Conservation (phyloP, 1,140 invertebrate species). For the Drosophila virilis region DNA sequence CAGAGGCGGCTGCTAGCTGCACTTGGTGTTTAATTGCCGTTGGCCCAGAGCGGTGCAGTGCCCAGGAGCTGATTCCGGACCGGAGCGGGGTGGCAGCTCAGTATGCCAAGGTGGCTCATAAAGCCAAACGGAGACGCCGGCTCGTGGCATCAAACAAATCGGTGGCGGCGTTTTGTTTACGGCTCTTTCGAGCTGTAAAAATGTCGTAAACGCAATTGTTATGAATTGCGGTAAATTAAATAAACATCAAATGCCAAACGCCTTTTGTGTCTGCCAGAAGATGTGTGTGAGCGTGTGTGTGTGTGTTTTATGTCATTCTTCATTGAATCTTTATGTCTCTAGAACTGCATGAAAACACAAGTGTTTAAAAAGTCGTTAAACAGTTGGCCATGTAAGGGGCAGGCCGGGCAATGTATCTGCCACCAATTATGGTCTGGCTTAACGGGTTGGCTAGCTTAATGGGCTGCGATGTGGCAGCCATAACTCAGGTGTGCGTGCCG, state of each 20-base stretch:
- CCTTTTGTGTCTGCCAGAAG: constrained; percentile 28
- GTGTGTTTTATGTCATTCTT: constrained; percentile 35
- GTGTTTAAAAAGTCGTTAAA: constrained; percentile 77
- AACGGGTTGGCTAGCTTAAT: constrained; percentile 42
- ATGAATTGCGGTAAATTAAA: constrained; percentile 81
- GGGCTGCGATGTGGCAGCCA: constrained; percentile 39
- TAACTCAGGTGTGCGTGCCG: constrained; percentile 55
- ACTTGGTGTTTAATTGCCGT: constrained; percentile 72
- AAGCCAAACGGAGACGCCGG: constrained; percentile 22
- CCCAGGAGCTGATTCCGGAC: background rate
- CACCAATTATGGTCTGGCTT: constrained; percentile 48
- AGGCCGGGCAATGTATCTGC: constrained; percentile 25
- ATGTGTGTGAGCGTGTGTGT: constrained; percentile 15
- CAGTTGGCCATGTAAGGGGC: constrained; percentile 1
- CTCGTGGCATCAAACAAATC: constrained; percentile 56
- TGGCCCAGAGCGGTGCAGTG: constrained; percentile 37
- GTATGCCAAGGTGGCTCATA: constrained; percentile 43
- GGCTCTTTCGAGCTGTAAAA: constrained; percentile 73
- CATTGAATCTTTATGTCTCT: constrained; percentile 62
- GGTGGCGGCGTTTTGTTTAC: constrained; percentile 67
- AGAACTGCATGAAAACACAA: constrained; percentile 12
- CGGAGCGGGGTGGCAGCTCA: constrained; percentile 8
- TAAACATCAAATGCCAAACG: constrained; percentile 78
- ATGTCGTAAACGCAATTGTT: constrained; percentile 82
- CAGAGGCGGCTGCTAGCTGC: constrained; percentile 28